Conservation (phyloP, 2,113 vertebrate species). For the Gorsachius goisagi region DNA sequence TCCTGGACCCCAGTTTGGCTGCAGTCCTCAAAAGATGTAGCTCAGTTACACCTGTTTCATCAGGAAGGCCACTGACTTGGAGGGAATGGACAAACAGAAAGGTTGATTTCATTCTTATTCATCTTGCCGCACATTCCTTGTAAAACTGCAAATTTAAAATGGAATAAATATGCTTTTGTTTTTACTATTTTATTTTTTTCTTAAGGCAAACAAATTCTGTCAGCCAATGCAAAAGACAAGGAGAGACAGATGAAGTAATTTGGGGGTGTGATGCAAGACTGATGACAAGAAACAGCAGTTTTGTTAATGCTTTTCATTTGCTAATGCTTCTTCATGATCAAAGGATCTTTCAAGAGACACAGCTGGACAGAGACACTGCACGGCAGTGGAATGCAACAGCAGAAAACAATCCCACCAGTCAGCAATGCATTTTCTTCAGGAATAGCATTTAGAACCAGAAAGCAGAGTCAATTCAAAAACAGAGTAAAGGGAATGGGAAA, state of each 20-base stretch:
- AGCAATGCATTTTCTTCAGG: background rate
- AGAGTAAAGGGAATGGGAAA: background rate
- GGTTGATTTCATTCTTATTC: background rate
- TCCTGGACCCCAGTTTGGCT: background rate
- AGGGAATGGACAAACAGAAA: background rate
- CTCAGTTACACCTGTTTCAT: background rate
- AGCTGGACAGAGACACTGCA: background rate
- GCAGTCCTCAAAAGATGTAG: background rate
- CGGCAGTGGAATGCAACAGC: background rate
- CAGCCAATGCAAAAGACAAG: background rate
- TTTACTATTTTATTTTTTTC: background rate
- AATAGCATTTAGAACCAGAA: background rate
- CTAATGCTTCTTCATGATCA: background rate
- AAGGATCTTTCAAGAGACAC: background rate
- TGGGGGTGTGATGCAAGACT: background rate
- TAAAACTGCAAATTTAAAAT: background rate
- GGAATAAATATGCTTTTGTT: background rate
- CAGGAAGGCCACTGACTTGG: background rate
- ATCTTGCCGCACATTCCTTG: background rate
- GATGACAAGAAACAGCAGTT: background rate
- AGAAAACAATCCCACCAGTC: background rate
- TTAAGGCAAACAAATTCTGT: slow-evolving; percentile 42
- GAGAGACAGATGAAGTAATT: slow-evolving; percentile 19
- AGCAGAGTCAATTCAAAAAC: background rate
- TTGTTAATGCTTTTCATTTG: background rate